Percentiles rank a stretch among this genome's conserved stretches.
Conservation (phyloP, 2,888 invertebrate genomes). For the Miltochrista miniata region DNA sequence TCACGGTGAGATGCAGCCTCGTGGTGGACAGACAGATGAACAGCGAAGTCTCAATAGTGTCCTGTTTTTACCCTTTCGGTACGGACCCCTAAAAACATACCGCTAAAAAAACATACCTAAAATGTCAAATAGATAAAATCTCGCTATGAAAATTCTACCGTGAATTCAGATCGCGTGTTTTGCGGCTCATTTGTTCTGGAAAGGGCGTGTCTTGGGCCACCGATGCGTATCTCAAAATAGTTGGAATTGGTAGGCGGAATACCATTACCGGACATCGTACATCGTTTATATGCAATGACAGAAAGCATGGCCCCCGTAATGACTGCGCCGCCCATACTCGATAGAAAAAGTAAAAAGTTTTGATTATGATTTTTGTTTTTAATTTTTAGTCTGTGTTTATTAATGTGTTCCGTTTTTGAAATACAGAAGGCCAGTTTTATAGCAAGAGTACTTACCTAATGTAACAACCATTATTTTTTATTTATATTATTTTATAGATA, state of each 20-base stretch:
- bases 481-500: too few species aligned
- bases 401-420: conserved; percentile 8
- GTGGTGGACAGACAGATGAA: too few species aligned
- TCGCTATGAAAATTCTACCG: conserved; percentile 17
- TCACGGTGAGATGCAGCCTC: too few species aligned
- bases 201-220: conserved; percentile 68
- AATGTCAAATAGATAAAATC: too few species aligned
- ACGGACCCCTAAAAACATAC: too few species aligned
- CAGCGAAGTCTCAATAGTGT: too few species aligned
- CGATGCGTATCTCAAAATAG: conserved; percentile 78
- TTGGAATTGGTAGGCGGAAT: conserved; percentile 80
- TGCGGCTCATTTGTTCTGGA: conserved; percentile 58
- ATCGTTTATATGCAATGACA: conserved; percentile 69
- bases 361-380: conserved; percentile 9
- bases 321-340: conserved; percentile 59
- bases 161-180: conserved; percentile 31
- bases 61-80: too few species aligned
- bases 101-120: too few species aligned
- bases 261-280: conserved; percentile 58
- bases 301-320: conserved; percentile 55
- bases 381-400: conserved; percentile 11
- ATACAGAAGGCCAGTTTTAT: not conserved
- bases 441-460: too few species aligned
- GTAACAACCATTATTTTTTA: too few species aligned
- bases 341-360: conserved; percentile 36